Evolutionary conservation across 2,797 vertebrate species (phyloP), one percentile per base, ranked within the genome.

Genomic region (Delichon dasypus): DNA sequence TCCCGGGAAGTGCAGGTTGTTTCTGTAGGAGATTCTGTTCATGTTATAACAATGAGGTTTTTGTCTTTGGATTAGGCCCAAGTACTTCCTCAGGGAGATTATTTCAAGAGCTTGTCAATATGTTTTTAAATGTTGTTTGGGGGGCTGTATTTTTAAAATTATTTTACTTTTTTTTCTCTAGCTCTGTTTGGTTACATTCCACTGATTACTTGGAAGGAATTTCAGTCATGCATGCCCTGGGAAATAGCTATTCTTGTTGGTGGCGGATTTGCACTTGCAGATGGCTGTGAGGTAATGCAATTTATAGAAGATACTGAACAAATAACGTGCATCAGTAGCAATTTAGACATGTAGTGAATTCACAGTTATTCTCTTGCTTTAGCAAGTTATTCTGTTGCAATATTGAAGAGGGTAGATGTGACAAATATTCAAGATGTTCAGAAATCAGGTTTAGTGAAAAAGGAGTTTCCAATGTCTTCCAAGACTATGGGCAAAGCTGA

Each of bases 151-250:
- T 66, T 16, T 40, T 13, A 11, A 19, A 22, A 79, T 27, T 40
- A 40, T 67, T 55, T 94, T 93, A 38, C 36, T 38, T 38, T 38
- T 38, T 86, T 65, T 90, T 85, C 62, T 92, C 54, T 97, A 98
- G 97, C 93, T 97, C 65, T 73, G 95, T 94, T 97, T 93, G 95
- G 91, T 94, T 96, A 97, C 36, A 82, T 82, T 90, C 91, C 97
- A 48, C 97, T 99, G 97, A 99, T 99, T 90, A 98, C 98, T 75
- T 99, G 99, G 99, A 98, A 98, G 92, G 99, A 99, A 89, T 99
- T 99, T 96, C 98, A 99, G 97, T 96, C 98, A 54, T 98, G 98
- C 76, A 99, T 99, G 99, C 99, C 99, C 11, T 99, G 99, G 99
- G 98, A 98, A 84, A 99, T 99, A 93, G 98, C 97, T 79, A 97